Conservation (phyloP, 1,140 invertebrate genomes). For the Atta cephalotes region DNA sequence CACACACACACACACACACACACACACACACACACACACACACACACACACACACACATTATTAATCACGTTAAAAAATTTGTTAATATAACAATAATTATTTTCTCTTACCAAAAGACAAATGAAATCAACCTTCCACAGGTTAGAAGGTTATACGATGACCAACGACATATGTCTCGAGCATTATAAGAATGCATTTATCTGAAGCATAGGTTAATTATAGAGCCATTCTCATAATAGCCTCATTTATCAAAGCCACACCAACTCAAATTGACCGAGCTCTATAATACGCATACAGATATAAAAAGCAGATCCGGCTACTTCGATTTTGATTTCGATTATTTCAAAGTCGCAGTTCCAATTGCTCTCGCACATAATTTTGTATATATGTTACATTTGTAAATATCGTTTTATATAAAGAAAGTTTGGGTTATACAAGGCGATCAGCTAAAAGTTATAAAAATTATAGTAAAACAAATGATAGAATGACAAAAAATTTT, state of each 20-base stretch:
- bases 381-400: not conserved
- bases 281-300: not conserved
- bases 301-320: slow-evolving; percentile 18
- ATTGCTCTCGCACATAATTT: not conserved
- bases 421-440: too few relatives aligned
- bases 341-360: not conserved
- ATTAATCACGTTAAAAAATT: not conserved
- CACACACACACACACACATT: too few relatives aligned
- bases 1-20: too few relatives aligned
- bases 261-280: slow-evolving; percentile 35
- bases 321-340: not conserved
- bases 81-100: not conserved
- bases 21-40: too few relatives aligned
- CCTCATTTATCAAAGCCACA: slow-evolving; percentile 65
- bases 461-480: too few relatives aligned
- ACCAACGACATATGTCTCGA: slow-evolving; percentile 43
- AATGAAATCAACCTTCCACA: not conserved
- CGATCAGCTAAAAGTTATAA: too few relatives aligned
- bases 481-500: too few relatives aligned
- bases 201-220: slow-evolving; percentile 66
- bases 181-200: slow-evolving; percentile 46
- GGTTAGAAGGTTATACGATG: not conserved
- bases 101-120: not conserved
- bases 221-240: slow-evolving; percentile 53
- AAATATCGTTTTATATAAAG: too few relatives aligned